Conservation (phyloP, 2,113 vertebrate species). For the Leptobrachium leishanense region DNA sequence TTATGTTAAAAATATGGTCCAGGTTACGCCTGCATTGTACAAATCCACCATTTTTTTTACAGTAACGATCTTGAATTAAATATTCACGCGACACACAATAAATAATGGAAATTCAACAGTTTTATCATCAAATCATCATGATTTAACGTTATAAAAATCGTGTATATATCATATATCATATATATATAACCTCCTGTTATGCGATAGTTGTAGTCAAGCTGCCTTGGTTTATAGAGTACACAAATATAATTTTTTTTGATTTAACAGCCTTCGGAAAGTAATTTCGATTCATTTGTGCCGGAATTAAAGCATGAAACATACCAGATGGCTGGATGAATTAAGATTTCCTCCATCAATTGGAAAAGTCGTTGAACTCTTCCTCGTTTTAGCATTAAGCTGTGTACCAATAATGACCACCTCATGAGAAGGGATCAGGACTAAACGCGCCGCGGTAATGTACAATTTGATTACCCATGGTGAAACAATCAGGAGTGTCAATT, state of each 20-base stretch:
- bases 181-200: too few species aligned
- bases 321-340: conserved; percentile 38
- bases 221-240: too few species aligned
- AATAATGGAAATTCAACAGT: too few species aligned
- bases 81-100: too few species aligned
- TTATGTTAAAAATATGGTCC: too few species aligned
- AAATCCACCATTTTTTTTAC: too few species aligned
- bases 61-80: too few species aligned
- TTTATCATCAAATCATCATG: too few species aligned
- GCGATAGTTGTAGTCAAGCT: too few species aligned
- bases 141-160: too few species aligned
- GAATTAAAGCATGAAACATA: conserved; percentile 24
- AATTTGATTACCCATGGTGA: conserved; percentile 29
- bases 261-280: conserved; percentile 9
- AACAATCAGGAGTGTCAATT: conserved; percentile 37
- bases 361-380: conserved; percentile 12
- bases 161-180: too few species aligned
- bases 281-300: conserved; percentile 24
- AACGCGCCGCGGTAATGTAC: conserved; percentile 38
- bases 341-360: conserved; percentile 25
- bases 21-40: too few species aligned
- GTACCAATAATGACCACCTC: conserved; percentile 19
- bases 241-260: not conserved
- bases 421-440: conserved; percentile 23
- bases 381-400: conserved; percentile 30